Conservation (phyloP, 1,140 invertebrate species). For the Apis dorsata region DNA sequence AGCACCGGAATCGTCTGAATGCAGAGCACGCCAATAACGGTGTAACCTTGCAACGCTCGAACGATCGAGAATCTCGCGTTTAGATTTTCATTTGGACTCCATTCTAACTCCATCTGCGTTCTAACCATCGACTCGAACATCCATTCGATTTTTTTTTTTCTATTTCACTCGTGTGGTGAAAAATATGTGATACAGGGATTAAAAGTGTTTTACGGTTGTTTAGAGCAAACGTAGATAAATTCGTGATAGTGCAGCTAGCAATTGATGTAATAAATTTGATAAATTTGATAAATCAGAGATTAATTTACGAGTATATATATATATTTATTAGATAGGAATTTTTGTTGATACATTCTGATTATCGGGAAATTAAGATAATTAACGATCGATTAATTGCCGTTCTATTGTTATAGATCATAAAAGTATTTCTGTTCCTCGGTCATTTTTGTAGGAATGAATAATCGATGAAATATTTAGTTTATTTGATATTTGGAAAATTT, state of each 20-base stretch:
- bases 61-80: constrained; percentile 10
- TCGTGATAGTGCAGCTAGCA: background rate
- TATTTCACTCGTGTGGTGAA: no score
- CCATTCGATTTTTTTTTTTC: no score
- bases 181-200: no score
- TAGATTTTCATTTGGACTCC: constrained; percentile 12
- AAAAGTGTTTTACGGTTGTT: no score
- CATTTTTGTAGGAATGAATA: no score
- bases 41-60: constrained; percentile 7
- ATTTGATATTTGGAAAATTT: no score
- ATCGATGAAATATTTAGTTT: no score
- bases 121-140: background rate
- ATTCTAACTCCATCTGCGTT: background rate
- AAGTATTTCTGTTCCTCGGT: no score
- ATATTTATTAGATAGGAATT: background rate
- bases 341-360: background rate
- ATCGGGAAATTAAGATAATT: background rate
- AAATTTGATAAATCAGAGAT: background rate
- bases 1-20: background rate
- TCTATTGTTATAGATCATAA: no score
- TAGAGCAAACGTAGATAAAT: no score
- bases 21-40: background rate
- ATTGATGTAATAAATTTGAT: background rate
- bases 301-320: background rate
- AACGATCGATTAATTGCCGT: background rate